These are phyloP conservation scores for Tupaia tana DNA, from an alignment of 2,113 vertebrate species.

Conservation along the genomic window DNA sequence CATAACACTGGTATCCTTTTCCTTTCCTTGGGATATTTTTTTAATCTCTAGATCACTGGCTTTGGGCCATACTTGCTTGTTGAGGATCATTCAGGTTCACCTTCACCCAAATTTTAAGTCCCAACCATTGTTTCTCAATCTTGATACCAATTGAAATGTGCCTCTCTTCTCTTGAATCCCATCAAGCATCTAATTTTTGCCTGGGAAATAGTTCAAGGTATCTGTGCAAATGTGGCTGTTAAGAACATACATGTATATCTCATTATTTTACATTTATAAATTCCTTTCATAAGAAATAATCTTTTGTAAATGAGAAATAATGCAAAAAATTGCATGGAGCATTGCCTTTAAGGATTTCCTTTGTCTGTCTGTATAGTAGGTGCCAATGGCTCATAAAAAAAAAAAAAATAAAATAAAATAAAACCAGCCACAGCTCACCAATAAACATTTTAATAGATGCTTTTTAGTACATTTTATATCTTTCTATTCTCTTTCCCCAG, in stretches of 20 bases:
- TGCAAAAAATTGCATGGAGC: neutral
- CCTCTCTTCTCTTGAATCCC: neutral
- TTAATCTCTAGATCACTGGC: neutral
- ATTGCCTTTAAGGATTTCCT: neutral
- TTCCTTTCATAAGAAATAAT: neutral
- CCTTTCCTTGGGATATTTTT: neutral
- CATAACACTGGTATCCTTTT: neutral
- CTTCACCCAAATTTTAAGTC: neutral
- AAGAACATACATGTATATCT: neutral
- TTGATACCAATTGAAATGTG: neutral
- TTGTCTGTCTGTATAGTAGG: neutral
- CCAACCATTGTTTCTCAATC: neutral
- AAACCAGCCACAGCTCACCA: neutral
- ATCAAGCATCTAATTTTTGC: neutral
- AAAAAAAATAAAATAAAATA: too few species aligned
- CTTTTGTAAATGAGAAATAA: neutral
- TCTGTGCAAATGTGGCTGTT: neutral
- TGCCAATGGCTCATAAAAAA: conserved; percentile 9
- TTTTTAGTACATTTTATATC: neutral
- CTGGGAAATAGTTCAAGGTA: neutral
- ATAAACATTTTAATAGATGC: neutral
- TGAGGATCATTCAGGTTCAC: neutral
- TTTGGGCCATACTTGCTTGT: neutral
- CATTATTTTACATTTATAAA: neutral
- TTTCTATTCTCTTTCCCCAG: neutral